Evolutionary conservation across 2,888 invertebrate genomes (phyloP).

Genomic region (Melitaea athalia): DNA sequence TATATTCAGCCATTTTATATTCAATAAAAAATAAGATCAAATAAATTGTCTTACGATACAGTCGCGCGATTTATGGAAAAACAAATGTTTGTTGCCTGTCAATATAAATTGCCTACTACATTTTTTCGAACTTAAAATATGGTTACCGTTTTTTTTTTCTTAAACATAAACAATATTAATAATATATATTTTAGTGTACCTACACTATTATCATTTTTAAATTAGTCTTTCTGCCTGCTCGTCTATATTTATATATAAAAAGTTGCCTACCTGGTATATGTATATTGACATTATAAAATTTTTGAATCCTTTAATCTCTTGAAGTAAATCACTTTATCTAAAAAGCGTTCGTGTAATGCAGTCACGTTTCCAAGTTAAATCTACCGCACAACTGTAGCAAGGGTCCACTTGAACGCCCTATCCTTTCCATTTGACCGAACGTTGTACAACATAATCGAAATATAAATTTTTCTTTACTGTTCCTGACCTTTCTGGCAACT

Average conservation of each 20-base stretch:
- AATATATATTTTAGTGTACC: too few relatives aligned
- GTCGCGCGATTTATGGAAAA: slow-evolving; percentile 57
- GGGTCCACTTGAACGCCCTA: slow-evolving; percentile 39
- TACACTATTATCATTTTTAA: too few relatives aligned
- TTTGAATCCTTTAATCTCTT: slow-evolving; percentile 21
- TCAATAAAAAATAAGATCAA: slow-evolving; percentile 79
- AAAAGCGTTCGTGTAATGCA: slow-evolving; percentile 33
- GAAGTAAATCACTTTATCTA: slow-evolving; percentile 32
- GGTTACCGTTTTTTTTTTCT: too few relatives aligned
- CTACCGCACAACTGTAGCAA: slow-evolving; percentile 40
- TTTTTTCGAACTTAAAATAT: too few relatives aligned
- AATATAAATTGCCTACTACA: background rate
- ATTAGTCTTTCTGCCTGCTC: too few relatives aligned
- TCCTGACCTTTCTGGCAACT: slow-evolving; percentile 62
- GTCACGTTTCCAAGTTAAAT: slow-evolving; percentile 43
- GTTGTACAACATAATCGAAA: slow-evolving; percentile 67
- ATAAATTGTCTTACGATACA: slow-evolving; percentile 71
- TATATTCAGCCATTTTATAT: slow-evolving; percentile 77
- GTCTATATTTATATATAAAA: background rate
- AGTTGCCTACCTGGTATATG: background rate
- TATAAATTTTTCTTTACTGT: slow-evolving; percentile 65
- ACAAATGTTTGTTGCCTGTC: slow-evolving; percentile 12
- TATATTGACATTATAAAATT: slow-evolving; percentile 31
- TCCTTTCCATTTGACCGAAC: slow-evolving; percentile 46
- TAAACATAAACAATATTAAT: too few relatives aligned